These are phyloP conservation scores for Gallinago media DNA, from an alignment of 2,113 vertebrate species.

Conservation along the genomic window DNA sequence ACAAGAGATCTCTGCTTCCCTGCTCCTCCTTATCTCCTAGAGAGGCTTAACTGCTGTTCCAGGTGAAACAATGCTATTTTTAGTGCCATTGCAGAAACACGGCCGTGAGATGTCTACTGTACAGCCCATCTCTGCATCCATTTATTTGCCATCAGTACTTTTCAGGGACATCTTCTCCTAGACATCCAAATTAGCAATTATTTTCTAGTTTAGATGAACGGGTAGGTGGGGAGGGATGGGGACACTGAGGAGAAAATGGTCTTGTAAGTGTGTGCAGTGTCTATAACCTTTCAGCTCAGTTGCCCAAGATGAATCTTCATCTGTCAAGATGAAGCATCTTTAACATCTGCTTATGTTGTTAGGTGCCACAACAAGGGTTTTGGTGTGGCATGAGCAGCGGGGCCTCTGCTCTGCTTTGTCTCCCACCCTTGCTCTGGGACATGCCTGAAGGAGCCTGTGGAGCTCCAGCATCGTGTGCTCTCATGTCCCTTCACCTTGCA, in stretches of 20 bases:
- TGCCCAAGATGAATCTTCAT: not conserved
- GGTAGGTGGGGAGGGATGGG: not conserved
- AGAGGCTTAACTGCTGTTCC: not conserved
- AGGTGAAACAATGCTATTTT: not conserved
- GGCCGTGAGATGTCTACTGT: not conserved
- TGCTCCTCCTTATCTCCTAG: not conserved
- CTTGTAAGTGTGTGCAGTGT: not conserved
- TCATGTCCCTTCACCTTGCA: not conserved
- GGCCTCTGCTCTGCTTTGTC: not conserved
- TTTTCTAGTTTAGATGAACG: not conserved
- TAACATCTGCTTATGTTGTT: not conserved
- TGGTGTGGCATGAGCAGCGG: not conserved
- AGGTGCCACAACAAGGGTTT: not conserved
- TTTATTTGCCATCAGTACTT: not conserved
- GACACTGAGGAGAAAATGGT: not conserved
- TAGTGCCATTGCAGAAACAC: not conserved
- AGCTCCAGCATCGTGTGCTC: not conserved
- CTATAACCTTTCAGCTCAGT: not conserved
- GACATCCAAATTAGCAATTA: not conserved
- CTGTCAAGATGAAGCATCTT: not conserved
- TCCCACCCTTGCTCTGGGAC: not conserved
- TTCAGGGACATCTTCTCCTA: not conserved
- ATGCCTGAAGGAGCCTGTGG: not conserved
- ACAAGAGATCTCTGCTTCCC: not conserved
- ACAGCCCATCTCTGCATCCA: not conserved